A percentile compares a stretch with the other conserved stretches of the same genome.
These are phyloP conservation scores for Psittacula cyanocephala DNA, from an alignment of 2,113 vertebrate genomes.

Conservation along the genomic window DNA sequence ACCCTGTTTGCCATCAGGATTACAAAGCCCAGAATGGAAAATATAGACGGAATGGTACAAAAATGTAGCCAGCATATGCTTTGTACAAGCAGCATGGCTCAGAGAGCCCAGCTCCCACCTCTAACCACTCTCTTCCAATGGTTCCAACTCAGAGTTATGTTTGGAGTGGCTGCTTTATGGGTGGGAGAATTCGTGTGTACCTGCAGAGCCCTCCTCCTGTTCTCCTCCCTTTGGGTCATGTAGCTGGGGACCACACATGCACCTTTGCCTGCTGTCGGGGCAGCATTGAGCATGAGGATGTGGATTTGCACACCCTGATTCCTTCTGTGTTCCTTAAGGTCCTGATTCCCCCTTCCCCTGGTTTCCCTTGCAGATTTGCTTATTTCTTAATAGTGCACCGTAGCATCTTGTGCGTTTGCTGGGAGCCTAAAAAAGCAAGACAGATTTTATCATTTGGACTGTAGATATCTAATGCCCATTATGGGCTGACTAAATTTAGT, in stretches of 20 bases:
- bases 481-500: slow-evolving; percentile 53
- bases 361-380: background rate
- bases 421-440: slow-evolving; percentile 43
- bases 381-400: background rate
- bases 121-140: background rate
- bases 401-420: background rate
- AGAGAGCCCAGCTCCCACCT: background rate
- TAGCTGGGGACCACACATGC: background rate
- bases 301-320: background rate
- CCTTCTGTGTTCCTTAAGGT: background rate
- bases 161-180: background rate
- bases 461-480: slow-evolving; percentile 60
- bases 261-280: accelerated
- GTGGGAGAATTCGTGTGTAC: background rate
- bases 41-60: background rate
- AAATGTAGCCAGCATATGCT: background rate
- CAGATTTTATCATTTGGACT: slow-evolving; percentile 59
- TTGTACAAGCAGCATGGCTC: background rate
- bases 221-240: accelerated
- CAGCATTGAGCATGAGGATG: background rate
- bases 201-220: background rate
- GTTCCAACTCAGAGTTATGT: background rate
- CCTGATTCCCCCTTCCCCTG: background rate
- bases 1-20: background rate
- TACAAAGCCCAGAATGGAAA: slow-evolving; percentile 1